Percentiles rank a stretch among this genome's conserved stretches.
These are phyloP conservation scores for Chelonia mydas DNA, from an alignment of 2,797 vertebrate genomes.

Conservation along the genomic window DNA sequence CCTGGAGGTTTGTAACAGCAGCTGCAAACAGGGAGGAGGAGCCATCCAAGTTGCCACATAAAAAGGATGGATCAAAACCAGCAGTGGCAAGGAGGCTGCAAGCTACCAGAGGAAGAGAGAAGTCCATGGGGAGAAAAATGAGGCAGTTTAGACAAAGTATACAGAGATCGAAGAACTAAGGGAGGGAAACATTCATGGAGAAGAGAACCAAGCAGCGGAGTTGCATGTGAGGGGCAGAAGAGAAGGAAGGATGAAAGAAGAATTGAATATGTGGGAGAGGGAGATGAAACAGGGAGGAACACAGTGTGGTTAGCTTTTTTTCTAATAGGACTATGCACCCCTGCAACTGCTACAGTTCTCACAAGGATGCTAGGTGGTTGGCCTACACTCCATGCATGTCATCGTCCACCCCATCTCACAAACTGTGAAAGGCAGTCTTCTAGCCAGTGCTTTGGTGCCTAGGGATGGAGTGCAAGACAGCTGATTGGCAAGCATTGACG, in stretches of 20 bases:
- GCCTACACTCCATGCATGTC: neutral
- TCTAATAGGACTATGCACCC: neutral
- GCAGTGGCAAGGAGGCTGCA: neutral
- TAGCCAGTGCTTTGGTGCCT: neutral
- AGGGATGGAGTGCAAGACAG: conserved; percentile 12
- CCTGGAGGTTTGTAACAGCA: neutral
- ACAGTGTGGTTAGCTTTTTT: neutral
- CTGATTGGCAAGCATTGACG: conserved; percentile 29
- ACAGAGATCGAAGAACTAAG: neutral
- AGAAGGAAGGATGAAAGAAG: rapidly evolving
- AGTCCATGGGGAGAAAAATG: neutral
- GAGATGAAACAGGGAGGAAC: rapidly evolving
- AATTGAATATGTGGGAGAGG: neutral
- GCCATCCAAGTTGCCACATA: neutral
- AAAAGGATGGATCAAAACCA: neutral
- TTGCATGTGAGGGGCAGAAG: rapidly evolving
- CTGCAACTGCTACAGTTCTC: rapidly evolving
- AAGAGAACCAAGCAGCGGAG: neutral
- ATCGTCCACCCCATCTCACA: neutral
- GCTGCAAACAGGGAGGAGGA: neutral
- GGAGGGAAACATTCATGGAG: rapidly evolving
- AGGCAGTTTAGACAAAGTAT: neutral
- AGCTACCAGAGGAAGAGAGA: neutral
- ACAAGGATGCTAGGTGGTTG: neutral
- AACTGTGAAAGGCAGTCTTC: conserved; percentile 17